phyloP scores from a whole-genome alignment of 23 tunicate genomes.

The Halocynthia aurantium region DNA sequence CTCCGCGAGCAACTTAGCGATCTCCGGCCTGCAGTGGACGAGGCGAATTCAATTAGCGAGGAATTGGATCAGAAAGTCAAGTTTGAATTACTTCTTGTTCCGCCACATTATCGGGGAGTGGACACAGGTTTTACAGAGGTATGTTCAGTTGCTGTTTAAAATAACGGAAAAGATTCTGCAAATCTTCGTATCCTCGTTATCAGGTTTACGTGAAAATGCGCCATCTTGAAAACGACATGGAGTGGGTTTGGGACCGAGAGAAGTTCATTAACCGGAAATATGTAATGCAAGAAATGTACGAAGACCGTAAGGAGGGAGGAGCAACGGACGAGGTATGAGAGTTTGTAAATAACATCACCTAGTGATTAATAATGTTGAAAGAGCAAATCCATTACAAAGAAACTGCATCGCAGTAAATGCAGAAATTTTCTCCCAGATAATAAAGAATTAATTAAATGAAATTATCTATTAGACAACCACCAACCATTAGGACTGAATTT shows the following conservation, averaged over 20 bases:
- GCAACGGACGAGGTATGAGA: not conserved
- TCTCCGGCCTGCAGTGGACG: slow-evolving; percentile 46
- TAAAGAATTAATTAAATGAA: too few species aligned
- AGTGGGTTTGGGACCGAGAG: slow-evolving; percentile 51
- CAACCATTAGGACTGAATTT: too few species aligned
- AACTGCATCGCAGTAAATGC: not conserved
- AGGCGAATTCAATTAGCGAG: slow-evolving; percentile 86
- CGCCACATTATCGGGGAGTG: slow-evolving; percentile 25
- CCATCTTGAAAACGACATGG: slow-evolving; percentile 23
- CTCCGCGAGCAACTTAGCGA: slow-evolving; percentile 14
- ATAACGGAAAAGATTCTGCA: too few species aligned
- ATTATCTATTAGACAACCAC: too few species aligned
- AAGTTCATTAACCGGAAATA: slow-evolving; percentile 65
- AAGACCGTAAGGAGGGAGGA: not conserved
- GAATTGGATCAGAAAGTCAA: slow-evolving; percentile 55
- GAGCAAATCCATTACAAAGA: too few species aligned
- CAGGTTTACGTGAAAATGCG: slow-evolving; percentile 7
- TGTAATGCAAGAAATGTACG: slow-evolving; percentile 71
- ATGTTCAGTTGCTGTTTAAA: not conserved
- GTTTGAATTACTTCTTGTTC: slow-evolving; percentile 25
- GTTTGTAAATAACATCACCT: too few species aligned
- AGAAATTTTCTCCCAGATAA: not conserved
- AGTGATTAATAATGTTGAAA: too few species aligned
- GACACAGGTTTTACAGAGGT: slow-evolving; percentile 18
- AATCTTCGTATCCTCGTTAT: not conserved